Evolutionary conservation across 1,140 invertebrate genomes (phyloP), one percentile per base, ranked within the genome.

Genomic region (Acromyrmex echinatior): DNA sequence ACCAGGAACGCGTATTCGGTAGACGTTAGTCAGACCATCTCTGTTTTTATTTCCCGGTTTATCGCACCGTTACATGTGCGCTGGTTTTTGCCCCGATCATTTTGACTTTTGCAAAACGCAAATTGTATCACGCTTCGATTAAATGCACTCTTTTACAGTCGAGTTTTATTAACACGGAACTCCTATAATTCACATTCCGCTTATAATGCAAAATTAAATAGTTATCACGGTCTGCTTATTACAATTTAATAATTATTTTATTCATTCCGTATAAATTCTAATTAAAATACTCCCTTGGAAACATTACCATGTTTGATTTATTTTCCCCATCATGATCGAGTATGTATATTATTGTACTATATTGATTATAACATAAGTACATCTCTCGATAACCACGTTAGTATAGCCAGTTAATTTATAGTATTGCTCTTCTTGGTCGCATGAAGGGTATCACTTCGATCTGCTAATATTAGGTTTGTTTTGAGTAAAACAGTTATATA

Each of bases 231-330:
- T 84, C 80, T 56, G 70, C 56, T 84, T 84, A 76, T 84, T 76
- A 62, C 80, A 58, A 76, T 84, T 74, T 51, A 74, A 84, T 84
- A 84, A 84, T 84, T 84, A 51, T 84, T 84, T 84, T 76, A 68
- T 86, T 66, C 60, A 58, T 49, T 81, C 35, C 49, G 65, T 45
- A 56, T 86, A 56, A 78, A 79, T 78, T 53, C 25, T 53, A 62
- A 80, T 86, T 86, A 56, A 86, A 79, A 76, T 14, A 7, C 56
- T 68, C 56, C 25, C 16, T 45, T 25, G 25, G 53, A 16, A 16
- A 74, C 74, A 25, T 74, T 45, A 82, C 51, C 73, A 31, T 49
- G 58, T 45, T 49, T 56, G n/a, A 31, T 51, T 80, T 53, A 80
- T 56, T 56, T 68, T 53, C 14, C 0, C 21, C 31, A 58, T 56